These are phyloP conservation scores for Eonycteris spelaea DNA, from an alignment of 2,113 vertebrate species.

Conservation along the genomic window DNA sequence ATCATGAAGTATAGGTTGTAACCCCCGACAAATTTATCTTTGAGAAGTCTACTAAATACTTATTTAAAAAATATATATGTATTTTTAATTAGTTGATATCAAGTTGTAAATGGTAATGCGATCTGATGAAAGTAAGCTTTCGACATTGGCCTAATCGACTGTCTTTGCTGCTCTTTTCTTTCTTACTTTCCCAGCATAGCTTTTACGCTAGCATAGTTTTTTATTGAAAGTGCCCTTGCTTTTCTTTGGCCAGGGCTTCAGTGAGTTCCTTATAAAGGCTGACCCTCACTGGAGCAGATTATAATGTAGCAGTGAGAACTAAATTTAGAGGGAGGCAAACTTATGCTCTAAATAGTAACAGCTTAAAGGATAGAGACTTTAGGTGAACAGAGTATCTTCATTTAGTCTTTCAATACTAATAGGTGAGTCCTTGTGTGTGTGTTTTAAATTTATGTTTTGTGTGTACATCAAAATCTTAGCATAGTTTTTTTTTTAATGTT, in stretches of 20 bases:
- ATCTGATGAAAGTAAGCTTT: neutral
- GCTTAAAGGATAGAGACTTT: neutral
- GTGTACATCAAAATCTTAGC: neutral
- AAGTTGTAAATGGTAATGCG: neutral
- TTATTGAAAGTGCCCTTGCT: conserved; percentile 23
- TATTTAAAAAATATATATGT: neutral
- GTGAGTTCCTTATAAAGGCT: conserved; percentile 77
- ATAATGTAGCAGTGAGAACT: conserved; percentile 69
- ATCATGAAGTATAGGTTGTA: neutral
- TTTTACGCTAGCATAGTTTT: neutral
- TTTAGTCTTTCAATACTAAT: neutral
- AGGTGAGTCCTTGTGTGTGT: neutral
- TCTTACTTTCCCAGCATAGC: conserved; percentile 1
- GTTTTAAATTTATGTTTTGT: neutral
- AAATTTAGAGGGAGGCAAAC: conserved; percentile 80
- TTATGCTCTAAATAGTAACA: conserved; percentile 76
- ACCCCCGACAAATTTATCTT: neutral
- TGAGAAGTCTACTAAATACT: neutral
- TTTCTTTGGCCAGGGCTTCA: conserved; percentile 9
- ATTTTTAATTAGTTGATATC: neutral
- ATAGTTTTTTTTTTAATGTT: neutral
- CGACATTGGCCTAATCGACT: neutral
- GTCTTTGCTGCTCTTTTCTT: neutral
- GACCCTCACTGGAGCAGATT: conserved; percentile 73
- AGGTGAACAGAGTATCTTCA: neutral